These are phyloP conservation scores for Brachyhypopomus occidentalis DNA, from an alignment of 2,113 vertebrate genomes.

Conservation along the genomic window DNA sequence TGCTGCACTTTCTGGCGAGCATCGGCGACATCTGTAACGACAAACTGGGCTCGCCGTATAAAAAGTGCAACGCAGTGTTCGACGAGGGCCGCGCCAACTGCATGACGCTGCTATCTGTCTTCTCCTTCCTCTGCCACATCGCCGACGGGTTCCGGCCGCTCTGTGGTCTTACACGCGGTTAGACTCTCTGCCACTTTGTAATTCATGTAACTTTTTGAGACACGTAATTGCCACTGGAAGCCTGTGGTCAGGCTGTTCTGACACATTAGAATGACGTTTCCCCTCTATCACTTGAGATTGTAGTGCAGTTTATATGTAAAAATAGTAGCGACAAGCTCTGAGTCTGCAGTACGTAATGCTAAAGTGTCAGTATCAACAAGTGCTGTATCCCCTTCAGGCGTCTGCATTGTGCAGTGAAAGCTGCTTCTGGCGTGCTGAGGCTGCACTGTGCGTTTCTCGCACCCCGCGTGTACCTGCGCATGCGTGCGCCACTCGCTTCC, in stretches of 20 bases:
- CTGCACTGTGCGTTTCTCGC: conserved; percentile 3
- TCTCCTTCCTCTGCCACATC: conserved; percentile 78
- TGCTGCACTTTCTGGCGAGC: conserved; percentile 79
- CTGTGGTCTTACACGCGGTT: conserved; percentile 73
- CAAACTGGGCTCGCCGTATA: conserved; percentile 76
- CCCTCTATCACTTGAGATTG: background rate
- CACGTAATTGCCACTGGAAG: conserved; percentile 43
- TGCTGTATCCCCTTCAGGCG: background rate
- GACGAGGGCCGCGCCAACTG: conserved; percentile 71
- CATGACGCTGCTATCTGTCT: conserved; percentile 59
- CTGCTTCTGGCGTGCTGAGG: background rate
- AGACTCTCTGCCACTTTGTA: conserved; percentile 52
- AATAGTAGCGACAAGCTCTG: background rate
- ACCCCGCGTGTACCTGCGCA: conserved; percentile 15
- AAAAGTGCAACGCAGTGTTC: conserved; percentile 77
- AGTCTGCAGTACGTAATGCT: background rate
- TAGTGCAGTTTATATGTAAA: background rate
- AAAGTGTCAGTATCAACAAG: background rate
- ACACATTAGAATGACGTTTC: conserved; percentile 19
- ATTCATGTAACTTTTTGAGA: conserved; percentile 20
- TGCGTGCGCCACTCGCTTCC: conserved; percentile 18
- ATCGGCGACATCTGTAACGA: conserved; percentile 79
- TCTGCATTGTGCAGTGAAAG: background rate
- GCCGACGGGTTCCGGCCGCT: conserved; percentile 74
- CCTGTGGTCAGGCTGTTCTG: background rate